Percentiles rank a stretch among this genome's conserved stretches.
Evolutionary conservation across 2,113 vertebrate genomes (phyloP).

Genomic region (Pollachius pollachius): DNA sequence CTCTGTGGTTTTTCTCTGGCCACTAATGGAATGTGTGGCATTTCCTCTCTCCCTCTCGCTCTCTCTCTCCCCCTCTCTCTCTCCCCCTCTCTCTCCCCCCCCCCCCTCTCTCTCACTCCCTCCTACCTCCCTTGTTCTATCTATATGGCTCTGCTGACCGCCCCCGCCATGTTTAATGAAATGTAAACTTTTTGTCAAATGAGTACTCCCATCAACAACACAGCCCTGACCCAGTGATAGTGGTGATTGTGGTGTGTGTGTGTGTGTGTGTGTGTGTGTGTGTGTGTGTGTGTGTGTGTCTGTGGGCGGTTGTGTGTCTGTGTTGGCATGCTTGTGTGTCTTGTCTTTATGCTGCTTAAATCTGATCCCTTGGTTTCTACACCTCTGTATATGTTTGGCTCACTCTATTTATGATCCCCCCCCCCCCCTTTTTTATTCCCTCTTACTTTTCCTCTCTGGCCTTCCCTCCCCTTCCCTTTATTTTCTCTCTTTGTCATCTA

Average conservation of each 20-base stretch:
- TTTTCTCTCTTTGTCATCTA: slow-evolving; percentile 7
- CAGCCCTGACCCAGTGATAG: not conserved
- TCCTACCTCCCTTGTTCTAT: slow-evolving; percentile 1
- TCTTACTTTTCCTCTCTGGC: not conserved
- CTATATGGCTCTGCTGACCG: not conserved
- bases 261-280: slow-evolving; percentile 8
- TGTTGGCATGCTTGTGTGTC: not conserved
- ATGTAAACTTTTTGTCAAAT: slow-evolving; percentile 64
- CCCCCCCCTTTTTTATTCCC: slow-evolving; percentile 3
- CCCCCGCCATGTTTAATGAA: slow-evolving; percentile 55
- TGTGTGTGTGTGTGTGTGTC: slow-evolving; percentile 2
- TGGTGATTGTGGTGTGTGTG: slow-evolving; percentile 7
- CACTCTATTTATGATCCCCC: too few relatives aligned
- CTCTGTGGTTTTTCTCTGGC: slow-evolving; percentile 61
- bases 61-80: slow-evolving; percentile 26
- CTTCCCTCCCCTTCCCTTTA: too few relatives aligned
- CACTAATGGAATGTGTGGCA: slow-evolving; percentile 73
- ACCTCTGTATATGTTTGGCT: not conserved
- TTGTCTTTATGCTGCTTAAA: not conserved
- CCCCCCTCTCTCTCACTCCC: slow-evolving; percentile 19
- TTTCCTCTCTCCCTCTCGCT: slow-evolving; percentile 53
- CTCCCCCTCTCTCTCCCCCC: not conserved
- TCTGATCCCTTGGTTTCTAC: slow-evolving; percentile 2
- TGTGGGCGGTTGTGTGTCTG: not conserved
- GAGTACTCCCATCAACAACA: slow-evolving; percentile 40